A percentile compares a stretch with the other conserved stretches of the same genome.
These are phyloP conservation scores for Oreochromis grahami DNA, from an alignment of 2,797 vertebrate genomes.

Conservation along the genomic window DNA sequence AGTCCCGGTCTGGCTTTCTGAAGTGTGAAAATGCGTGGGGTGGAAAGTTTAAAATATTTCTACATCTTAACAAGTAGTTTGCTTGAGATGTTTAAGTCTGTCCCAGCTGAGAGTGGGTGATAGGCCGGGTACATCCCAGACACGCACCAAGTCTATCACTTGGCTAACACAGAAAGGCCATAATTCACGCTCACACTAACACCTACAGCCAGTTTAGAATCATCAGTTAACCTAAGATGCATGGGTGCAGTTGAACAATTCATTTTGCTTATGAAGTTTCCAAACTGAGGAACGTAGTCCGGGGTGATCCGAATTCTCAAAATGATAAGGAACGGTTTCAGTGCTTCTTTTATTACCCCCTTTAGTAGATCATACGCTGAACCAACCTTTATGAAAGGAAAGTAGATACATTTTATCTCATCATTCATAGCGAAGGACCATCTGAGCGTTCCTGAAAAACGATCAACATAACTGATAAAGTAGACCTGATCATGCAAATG, in stretches of 20 bases:
- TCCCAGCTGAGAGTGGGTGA: background rate
- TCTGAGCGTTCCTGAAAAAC: background rate
- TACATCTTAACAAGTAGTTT: background rate
- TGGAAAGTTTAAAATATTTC: background rate
- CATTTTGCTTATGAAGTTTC: background rate
- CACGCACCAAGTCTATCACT: background rate
- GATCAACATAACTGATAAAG: background rate
- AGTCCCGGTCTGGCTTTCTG: fast-evolving
- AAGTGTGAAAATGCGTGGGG: background rate
- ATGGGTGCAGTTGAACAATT: background rate
- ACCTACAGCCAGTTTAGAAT: background rate
- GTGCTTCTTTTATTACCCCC: background rate
- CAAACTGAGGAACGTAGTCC: background rate
- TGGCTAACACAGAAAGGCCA: background rate
- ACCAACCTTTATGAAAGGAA: background rate
- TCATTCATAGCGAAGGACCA: background rate
- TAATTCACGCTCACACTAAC: background rate
- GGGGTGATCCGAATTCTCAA: background rate
- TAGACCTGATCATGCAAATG: background rate
- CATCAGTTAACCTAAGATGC: background rate
- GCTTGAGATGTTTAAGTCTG: background rate
- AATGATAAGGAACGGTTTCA: background rate
- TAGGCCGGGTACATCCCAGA: background rate
- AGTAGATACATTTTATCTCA: background rate
- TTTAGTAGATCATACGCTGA: background rate